These are phyloP conservation scores for Rhagonycha lutea DNA, from an alignment of 2,888 invertebrate genomes.

Conservation along the genomic window DNA sequence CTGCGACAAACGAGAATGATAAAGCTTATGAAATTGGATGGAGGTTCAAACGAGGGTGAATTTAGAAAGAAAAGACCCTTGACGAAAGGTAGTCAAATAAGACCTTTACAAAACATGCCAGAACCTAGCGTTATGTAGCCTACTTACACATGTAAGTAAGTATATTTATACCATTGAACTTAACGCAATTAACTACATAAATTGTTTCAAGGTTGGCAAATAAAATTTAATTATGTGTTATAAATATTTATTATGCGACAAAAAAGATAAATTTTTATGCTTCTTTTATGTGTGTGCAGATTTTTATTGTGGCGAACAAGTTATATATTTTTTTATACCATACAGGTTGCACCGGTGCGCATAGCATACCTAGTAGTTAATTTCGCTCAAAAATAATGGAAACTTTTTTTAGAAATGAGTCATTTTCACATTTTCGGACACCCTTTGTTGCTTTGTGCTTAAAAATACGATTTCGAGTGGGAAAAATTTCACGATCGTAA, in stretches of 20 bases:
- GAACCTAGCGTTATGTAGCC: neutral
- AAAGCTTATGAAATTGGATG: conserved; percentile 27
- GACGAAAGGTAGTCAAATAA: neutral
- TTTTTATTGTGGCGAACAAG: neutral
- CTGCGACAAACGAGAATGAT: conserved; percentile 25
- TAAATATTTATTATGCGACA: neutral
- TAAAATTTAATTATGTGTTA: neutral
- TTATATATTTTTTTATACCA: neutral
- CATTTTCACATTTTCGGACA: neutral
- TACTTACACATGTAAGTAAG: neutral
- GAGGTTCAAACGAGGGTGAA: conserved; percentile 19
- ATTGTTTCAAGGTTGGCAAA: neutral
- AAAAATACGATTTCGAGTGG: neutral
- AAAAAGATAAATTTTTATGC: neutral
- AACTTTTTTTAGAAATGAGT: neutral
- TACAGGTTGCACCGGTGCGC: neutral
- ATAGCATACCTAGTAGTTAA: neutral
- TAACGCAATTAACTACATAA: neutral
- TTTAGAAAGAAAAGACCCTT: conserved; percentile 12
- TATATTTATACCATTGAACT: neutral
- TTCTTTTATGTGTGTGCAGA: neutral
- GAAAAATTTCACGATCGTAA: neutral
- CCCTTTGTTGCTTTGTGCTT: neutral
- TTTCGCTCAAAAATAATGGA: neutral
- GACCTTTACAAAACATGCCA: neutral